Conservation (phyloP, 2,113 vertebrate species). For the Ploceus nigricollis region DNA sequence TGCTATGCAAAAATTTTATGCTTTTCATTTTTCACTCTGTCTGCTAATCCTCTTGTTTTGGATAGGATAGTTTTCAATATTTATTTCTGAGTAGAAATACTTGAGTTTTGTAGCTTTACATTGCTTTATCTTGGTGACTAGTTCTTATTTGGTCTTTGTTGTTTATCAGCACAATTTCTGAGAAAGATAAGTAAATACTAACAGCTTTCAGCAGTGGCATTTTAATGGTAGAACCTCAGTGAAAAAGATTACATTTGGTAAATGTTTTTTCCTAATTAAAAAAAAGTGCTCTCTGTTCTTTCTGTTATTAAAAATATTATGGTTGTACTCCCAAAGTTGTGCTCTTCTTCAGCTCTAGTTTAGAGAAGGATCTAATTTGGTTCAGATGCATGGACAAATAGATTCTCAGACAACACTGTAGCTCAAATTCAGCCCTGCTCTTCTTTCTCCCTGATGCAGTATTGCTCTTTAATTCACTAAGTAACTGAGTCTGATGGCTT, state of each 20-base stretch:
- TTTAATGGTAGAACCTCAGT: not conserved
- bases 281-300: not conserved
- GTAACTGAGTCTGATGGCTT: not conserved
- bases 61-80: not conserved
- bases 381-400: not conserved
- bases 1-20: not conserved
- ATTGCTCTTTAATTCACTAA: not conserved
- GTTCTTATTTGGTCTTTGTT: not conserved
- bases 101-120: not conserved
- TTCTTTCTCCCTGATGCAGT: not conserved
- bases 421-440: not conserved
- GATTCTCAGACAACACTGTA: not conserved
- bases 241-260: not conserved
- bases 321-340: not conserved
- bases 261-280: not conserved
- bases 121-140: not conserved
- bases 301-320: not conserved
- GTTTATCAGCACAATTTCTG: not conserved
- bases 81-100: not conserved
- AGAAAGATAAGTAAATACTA: not conserved
- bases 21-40: not conserved
- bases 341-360: not conserved
- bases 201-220: not conserved
- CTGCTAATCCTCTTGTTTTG: not conserved
- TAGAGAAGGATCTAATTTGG: not conserved